These are phyloP conservation scores for Lepus americanus DNA, from an alignment of 2,113 vertebrate genomes.

Conservation along the genomic window DNA sequence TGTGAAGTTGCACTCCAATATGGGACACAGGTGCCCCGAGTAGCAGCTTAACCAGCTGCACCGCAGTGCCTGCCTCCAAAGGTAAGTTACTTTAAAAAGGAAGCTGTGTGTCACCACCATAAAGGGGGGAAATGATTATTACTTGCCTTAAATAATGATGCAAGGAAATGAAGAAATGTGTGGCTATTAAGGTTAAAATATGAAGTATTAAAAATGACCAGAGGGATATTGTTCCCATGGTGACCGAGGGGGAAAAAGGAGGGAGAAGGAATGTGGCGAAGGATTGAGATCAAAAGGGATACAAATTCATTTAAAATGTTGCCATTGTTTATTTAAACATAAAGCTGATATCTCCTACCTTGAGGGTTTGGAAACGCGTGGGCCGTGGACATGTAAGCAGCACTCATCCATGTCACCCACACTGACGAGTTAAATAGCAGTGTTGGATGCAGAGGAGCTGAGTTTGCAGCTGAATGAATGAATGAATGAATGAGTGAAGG, in stretches of 20 bases:
- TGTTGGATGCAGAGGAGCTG: too few species aligned
- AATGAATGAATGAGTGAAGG: background rate
- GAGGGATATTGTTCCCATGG: constrained; percentile 57
- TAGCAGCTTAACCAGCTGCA: too few species aligned
- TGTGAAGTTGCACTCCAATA: too few species aligned
- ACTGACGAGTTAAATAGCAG: background rate
- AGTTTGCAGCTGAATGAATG: background rate
- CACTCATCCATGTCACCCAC: background rate
- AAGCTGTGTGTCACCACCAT: background rate
- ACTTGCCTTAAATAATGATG: constrained; percentile 65
- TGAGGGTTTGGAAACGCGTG: background rate
- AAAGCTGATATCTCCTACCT: constrained; percentile 33
- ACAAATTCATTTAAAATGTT: background rate
- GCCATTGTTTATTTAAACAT: constrained; percentile 45
- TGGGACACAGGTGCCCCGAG: too few species aligned
- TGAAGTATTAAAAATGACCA: constrained; percentile 37
- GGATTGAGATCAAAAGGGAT: background rate
- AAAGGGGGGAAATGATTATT: constrained; percentile 27
- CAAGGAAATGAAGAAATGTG: constrained; percentile 42
- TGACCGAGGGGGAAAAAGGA: background rate
- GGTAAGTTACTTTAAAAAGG: constrained; percentile 49
- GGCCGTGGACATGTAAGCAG: constrained; percentile 28
- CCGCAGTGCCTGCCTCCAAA: background rate
- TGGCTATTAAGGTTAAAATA: constrained; percentile 51
- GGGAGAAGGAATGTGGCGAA: background rate